Percentiles rank a stretch among this genome's conserved stretches.
Evolutionary conservation across 2,888 invertebrate species (phyloP).

Genomic region (Syrista parreyssii): DNA sequence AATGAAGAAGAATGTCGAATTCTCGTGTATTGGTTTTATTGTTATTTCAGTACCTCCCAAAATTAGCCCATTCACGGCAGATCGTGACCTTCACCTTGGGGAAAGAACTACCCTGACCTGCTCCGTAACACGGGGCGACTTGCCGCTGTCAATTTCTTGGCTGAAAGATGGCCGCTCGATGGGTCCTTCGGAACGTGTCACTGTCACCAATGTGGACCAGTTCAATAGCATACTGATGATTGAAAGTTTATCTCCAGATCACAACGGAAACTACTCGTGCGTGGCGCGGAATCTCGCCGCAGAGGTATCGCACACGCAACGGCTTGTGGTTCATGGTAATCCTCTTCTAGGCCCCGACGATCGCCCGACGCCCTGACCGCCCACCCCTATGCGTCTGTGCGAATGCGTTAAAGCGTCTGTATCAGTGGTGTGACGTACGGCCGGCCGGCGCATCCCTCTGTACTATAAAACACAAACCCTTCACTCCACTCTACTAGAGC

Average conservation of each 20-base stretch:
- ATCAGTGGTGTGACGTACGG: not conserved
- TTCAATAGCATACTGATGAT: slow-evolving; percentile 83
- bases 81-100: slow-evolving; percentile 77
- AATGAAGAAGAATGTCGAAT: not conserved
- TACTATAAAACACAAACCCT: not conserved
- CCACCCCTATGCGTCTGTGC: slow-evolving; percentile 38
- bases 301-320: slow-evolving; percentile 79
- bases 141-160: slow-evolving; percentile 81
- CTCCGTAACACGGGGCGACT: slow-evolving; percentile 81
- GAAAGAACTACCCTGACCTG: slow-evolving; percentile 81
- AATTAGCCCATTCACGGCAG: slow-evolving; percentile 79
- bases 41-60: slow-evolving; percentile 79
- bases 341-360: slow-evolving; percentile 62
- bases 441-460: not conserved
- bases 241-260: slow-evolving; percentile 79
- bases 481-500: not conserved
- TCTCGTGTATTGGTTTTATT: slow-evolving; percentile 26
- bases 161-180: slow-evolving; percentile 78
- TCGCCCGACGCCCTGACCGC: slow-evolving; percentile 59
- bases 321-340: slow-evolving; percentile 84
- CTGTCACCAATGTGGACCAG: slow-evolving; percentile 79
- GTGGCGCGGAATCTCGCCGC: slow-evolving; percentile 79
- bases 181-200: slow-evolving; percentile 73
- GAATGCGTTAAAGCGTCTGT: slow-evolving; percentile 14
- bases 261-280: slow-evolving; percentile 83